These are phyloP conservation scores for Tragelaphus strepsiceros DNA, from an alignment of 2,113 vertebrate species.

Conservation along the genomic window DNA sequence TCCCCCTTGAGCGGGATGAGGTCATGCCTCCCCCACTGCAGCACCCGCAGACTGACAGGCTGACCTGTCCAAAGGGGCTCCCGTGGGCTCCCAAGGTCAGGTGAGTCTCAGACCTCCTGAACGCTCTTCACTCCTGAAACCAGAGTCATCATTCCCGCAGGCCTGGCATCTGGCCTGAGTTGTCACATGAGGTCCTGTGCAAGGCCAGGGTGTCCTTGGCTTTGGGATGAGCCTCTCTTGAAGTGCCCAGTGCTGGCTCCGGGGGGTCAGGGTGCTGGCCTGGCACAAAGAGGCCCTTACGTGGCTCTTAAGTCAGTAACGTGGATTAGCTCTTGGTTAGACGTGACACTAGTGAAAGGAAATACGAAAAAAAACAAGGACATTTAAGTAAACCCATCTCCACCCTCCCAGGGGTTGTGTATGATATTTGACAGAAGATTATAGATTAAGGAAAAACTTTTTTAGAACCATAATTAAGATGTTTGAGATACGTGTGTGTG, in stretches of 20 bases:
- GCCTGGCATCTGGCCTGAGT: not conserved
- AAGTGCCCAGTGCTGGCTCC: not conserved
- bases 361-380: not conserved
- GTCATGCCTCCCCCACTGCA: conserved; percentile 93
- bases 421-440: not conserved
- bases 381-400: not conserved
- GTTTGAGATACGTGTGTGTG: not conserved
- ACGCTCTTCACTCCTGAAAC: not conserved
- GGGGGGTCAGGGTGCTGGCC: not conserved
- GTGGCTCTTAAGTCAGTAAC: not conserved
- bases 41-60: conserved; percentile 90
- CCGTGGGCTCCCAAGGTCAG: conserved; percentile 99
- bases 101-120: conserved; percentile 76
- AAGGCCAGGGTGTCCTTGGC: not conserved
- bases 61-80: conserved; percentile 95
- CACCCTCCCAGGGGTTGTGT: not conserved
- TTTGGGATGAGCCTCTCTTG: not conserved
- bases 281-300: not conserved
- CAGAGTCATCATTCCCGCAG: not conserved
- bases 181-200: not conserved
- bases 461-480: not conserved
- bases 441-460: not conserved
- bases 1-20: conserved; percentile 94
- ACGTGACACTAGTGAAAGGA: not conserved
- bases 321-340: not conserved